Evolutionary conservation across 1,140 invertebrate species (phyloP), one percentile per base, ranked within the genome.

Genomic region (Drosophila ficusphila): DNA sequence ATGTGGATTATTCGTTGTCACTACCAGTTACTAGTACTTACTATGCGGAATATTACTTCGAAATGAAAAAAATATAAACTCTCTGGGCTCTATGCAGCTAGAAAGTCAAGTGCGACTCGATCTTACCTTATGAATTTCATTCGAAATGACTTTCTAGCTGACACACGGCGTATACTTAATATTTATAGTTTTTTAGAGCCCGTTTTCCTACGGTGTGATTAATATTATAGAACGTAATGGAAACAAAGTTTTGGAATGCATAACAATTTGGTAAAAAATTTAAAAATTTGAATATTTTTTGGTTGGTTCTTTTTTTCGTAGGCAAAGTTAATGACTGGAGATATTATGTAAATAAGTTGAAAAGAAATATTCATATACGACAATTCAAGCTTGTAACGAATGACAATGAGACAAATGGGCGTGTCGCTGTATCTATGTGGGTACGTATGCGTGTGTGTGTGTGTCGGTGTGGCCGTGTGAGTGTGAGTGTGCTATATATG

Each of bases 281-380:
- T 77, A 56, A 69, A 54, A 72, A 64, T 34, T 48, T 82, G 38
- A 41, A 38, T 42, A 12, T 12, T 29, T 71, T 71, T 51, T 25
- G 14, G 42, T 52, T 52, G 16, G n/a, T 12, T 46, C 56, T 52
- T 41, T 21, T 29, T 61, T 58, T 81, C n/a, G 64, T 74, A 85
- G 79, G 79, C 81, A 85, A 77, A 90, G 88, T 90, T 90, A 90
- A 90, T 90, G 88, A 90, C 88, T 90, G 88, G 88, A 90, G 88
- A 90, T 79, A 76, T 89, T 71, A 77, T 77, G 57, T 85, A 82
- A 76, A 79, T 68, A 82, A 69, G 53, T 76, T 62, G 52, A 76
- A 79, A 74, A 86, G 39, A 85, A 75, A 79, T 69, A 56, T 56
- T 77, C 52, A 53, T 67, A 31, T 64, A 67, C 56, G 71, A 69